These are phyloP conservation scores for Diglossa cyanea DNA, from an alignment of 2,797 vertebrate genomes.

Conservation along the genomic window DNA sequence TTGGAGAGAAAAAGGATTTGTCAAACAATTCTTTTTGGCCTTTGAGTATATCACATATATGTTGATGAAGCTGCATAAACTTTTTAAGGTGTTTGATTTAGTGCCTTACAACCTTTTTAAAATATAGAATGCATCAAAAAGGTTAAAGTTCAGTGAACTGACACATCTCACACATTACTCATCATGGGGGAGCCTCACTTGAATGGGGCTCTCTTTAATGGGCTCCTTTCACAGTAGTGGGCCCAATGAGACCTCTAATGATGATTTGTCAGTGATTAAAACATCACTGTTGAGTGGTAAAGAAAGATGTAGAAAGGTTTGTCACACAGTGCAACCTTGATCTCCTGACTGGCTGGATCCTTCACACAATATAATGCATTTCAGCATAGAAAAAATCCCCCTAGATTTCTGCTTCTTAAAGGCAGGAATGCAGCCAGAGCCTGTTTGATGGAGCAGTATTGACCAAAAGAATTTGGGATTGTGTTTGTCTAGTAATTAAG, in stretches of 20 bases:
- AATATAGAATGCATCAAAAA: neutral
- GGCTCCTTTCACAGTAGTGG: neutral
- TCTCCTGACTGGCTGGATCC: neutral
- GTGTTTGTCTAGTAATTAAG: neutral
- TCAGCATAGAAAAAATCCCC: neutral
- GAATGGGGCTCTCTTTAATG: neutral
- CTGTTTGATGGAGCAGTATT: neutral
- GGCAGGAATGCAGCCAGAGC: neutral
- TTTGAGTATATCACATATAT: neutral
- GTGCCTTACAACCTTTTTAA: neutral
- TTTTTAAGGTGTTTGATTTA: neutral
- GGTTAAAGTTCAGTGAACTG: neutral
- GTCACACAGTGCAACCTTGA: neutral
- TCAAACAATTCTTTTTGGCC: neutral
- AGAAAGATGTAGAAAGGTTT: neutral
- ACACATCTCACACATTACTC: neutral
- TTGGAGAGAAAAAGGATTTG: neutral
- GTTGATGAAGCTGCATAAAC: neutral
- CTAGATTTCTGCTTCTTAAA: neutral
- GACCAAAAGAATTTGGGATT: neutral
- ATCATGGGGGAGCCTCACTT: neutral
- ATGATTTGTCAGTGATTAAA: constrained; percentile 10
- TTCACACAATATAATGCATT: neutral
- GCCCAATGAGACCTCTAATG: neutral
- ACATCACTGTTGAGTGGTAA: neutral